A percentile compares a stretch with the other conserved stretches of the same genome.
These are phyloP conservation scores for Tetheella fluctuosa DNA, from an alignment of 2,888 invertebrate species.

Conservation along the genomic window DNA sequence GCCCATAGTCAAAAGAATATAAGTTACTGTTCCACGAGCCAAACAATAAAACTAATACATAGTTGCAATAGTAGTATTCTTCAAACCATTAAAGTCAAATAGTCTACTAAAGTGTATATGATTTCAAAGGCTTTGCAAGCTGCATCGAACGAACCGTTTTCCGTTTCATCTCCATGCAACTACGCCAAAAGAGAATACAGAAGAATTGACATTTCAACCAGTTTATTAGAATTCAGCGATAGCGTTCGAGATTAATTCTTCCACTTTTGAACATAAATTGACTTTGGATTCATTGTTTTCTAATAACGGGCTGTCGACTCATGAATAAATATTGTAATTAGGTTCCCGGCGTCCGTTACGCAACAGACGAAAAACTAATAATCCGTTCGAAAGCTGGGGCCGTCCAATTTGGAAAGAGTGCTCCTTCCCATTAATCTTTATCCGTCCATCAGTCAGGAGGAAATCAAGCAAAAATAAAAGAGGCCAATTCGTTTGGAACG, in stretches of 20 bases:
- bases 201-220: constrained; percentile 9
- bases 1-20: too few species aligned
- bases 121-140: neutral
- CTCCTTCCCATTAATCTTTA: constrained; percentile 67
- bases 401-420: constrained; percentile 68
- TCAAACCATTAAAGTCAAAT: neutral
- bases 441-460: constrained; percentile 57
- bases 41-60: too few species aligned
- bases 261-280: constrained; percentile 44
- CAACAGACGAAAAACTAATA: constrained; percentile 63
- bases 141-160: neutral
- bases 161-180: constrained; percentile 1
- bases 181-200: neutral
- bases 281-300: constrained; percentile 51
- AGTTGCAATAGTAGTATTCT: neutral
- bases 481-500: constrained; percentile 25
- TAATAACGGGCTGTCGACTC: constrained; percentile 41
- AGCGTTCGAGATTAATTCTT: constrained; percentile 34
- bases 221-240: constrained; percentile 32
- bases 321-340: constrained; percentile 62
- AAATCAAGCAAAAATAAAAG: constrained; percentile 50
- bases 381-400: constrained; percentile 46
- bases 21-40: too few species aligned
- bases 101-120: constrained; percentile 3
- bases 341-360: constrained; percentile 27